Evolutionary conservation across 2,113 vertebrate species (phyloP), one percentile per base, ranked within the genome.

Genomic region (Tautogolabrus adspersus): DNA sequence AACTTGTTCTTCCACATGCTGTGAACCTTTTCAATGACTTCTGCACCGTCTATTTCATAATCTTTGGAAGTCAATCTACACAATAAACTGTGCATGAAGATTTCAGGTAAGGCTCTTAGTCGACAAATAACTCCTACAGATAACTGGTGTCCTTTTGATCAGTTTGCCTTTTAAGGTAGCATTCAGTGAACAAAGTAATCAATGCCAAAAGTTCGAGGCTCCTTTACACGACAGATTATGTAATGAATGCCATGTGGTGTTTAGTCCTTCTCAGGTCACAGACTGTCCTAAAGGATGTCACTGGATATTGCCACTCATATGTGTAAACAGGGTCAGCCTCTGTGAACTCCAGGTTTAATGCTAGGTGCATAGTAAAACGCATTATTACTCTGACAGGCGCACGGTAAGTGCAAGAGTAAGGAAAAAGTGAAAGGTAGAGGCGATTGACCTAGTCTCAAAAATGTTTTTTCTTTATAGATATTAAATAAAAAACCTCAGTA

Each of bases 241-340:
- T 86, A 82, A 91, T 76, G 74, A 57, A 84, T 80, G 69, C 60
- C 84, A 81, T 62, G 69, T 66, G 75, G 59, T 72, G 74, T 77
- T 63, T 65, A 44, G 75, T 77, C 75, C 79, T 54, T 84, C 85
- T 90, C 82, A 57, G 56, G 86, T 90, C 88, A 88, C 89, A 75
- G 81, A 47, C 72, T 67, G 77, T 79, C 83, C 72, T 64, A 38
- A 46, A 82, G 62, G 75, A 78, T 85, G 90, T 88, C 78, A 92
- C 77, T 40, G 60, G 89, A 91, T 93, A 84, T 74, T 16, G 23
- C 57, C 55, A 22, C 59, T 1, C 10, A 66, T 59, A 68, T 66
- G 81, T 85, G 84, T 84, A 83, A 89, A 88, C 61, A 83, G 84
- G 72, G 52, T 77, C 79, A 78, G 67, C 57, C 77, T 81, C 34